phyloP scores from a whole-genome alignment of 1,140 invertebrate genomes.

The Dendrolimus kikuchii region DNA sequence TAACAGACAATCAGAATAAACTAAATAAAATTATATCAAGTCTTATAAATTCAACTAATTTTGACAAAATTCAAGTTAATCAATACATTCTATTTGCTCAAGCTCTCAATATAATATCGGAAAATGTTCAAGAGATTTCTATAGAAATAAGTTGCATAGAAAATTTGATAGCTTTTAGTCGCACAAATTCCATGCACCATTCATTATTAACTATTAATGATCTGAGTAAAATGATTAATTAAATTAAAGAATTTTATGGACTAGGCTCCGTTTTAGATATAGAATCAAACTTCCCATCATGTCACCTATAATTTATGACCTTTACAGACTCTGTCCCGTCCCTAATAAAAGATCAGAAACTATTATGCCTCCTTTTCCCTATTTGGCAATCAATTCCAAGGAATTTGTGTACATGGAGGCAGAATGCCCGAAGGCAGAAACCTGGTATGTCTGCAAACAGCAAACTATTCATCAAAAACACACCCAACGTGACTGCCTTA shows the following conservation, averaged over 20 bases:
- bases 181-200: slow-evolving; percentile 7
- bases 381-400: slow-evolving; percentile 23
- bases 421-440: slow-evolving; percentile 25
- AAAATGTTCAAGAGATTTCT: slow-evolving; percentile 9
- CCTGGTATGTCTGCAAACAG: slow-evolving; percentile 4
- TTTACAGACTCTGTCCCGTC: neutral
- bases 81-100: no score
- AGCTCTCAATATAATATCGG: slow-evolving; percentile 5
- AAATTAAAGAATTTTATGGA: slow-evolving; percentile 12
- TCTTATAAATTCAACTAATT: no score
- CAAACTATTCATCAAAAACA: no score
- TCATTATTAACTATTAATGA: slow-evolving; percentile 5
- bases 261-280: slow-evolving; percentile 6
- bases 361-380: slow-evolving; percentile 22
- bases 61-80: no score
- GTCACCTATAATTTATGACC: slow-evolving; percentile 7
- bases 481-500: slow-evolving; percentile 7
- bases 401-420: slow-evolving; percentile 26
- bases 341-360: neutral
- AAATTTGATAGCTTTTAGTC: slow-evolving; percentile 13
- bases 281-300: slow-evolving; percentile 8
- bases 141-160: slow-evolving; percentile 8
- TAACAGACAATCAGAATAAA: no score
- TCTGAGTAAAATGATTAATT: slow-evolving; percentile 5
- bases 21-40: no score